These are phyloP conservation scores for Noctuana brunneofusca DNA, from an alignment of 2,888 invertebrate species.

Conservation along the genomic window DNA sequence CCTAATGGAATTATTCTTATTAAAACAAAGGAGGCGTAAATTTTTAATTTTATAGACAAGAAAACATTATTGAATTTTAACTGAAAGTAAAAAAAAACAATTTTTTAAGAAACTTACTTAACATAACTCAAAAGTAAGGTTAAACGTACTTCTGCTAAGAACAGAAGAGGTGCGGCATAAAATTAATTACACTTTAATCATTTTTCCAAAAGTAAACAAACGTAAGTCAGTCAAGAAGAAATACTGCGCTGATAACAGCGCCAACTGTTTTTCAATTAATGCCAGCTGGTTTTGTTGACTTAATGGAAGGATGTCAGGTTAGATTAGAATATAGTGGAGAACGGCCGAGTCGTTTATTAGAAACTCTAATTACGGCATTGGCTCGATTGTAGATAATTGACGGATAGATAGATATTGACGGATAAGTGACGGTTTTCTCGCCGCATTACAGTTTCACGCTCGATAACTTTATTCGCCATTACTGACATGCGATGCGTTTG, in stretches of 20 bases:
- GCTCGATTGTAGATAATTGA: slow-evolving; percentile 50
- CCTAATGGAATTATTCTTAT: too few species aligned
- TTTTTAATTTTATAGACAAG: not conserved
- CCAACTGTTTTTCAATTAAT: slow-evolving; percentile 33
- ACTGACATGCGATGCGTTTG: slow-evolving; percentile 8
- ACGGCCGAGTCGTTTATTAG: slow-evolving; percentile 39
- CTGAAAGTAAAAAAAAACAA: too few species aligned
- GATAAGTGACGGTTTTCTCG: slow-evolving; percentile 45
- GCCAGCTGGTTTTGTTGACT: slow-evolving; percentile 34
- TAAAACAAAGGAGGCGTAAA: not conserved
- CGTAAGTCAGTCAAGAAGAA: slow-evolving; percentile 18
- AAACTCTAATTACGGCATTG: slow-evolving; percentile 44
- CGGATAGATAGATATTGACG: slow-evolving; percentile 43
- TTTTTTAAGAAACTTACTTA: too few species aligned
- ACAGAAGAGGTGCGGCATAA: too few species aligned
- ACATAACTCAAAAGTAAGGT: too few species aligned
- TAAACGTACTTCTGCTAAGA: too few species aligned
- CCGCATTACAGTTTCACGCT: slow-evolving; percentile 42
- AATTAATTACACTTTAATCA: not conserved
- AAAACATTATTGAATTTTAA: too few species aligned
- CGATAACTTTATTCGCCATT: slow-evolving; percentile 28
- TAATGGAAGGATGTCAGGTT: slow-evolving; percentile 34
- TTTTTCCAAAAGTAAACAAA: slow-evolving; percentile 19
- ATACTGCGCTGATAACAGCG: slow-evolving; percentile 23
- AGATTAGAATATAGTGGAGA: slow-evolving; percentile 34